Percentiles rank a stretch among this genome's conserved stretches.
Conservation (phyloP, 2,113 vertebrate genomes). For the Brachirus orientalis region DNA sequence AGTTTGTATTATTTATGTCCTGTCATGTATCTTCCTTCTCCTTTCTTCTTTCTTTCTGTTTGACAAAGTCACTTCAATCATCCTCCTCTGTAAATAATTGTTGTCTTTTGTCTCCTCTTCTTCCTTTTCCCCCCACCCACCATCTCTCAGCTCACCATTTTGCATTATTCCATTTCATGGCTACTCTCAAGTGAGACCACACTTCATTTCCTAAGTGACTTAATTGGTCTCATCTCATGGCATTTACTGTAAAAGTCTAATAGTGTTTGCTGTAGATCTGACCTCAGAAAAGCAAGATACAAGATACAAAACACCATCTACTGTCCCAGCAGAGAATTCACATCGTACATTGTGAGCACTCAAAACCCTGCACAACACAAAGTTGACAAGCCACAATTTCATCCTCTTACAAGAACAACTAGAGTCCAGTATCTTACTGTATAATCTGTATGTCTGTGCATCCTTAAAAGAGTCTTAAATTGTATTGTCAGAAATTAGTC, state of each 20-base stretch:
- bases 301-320: constrained; percentile 42
- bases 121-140: not conserved
- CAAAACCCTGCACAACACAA: constrained; percentile 21
- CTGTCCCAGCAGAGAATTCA: constrained; percentile 18
- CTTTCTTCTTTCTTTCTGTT: constrained; percentile 18
- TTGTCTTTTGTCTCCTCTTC: constrained; percentile 21
- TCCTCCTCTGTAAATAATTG: constrained; percentile 14
- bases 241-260: constrained; percentile 48
- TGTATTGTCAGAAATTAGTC: too few species aligned
- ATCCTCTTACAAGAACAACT: constrained; percentile 8
- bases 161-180: constrained; percentile 7
- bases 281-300: constrained; percentile 42
- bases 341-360: constrained; percentile 1
- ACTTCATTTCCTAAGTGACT: constrained; percentile 43
- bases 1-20: constrained; percentile 58
- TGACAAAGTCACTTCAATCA: constrained; percentile 1
- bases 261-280: constrained; percentile 18
- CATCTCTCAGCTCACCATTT: too few species aligned
- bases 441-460: too few species aligned
- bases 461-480: too few species aligned
- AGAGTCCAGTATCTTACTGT: too few species aligned
- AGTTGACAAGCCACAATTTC: constrained; percentile 38
- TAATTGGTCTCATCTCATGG: constrained; percentile 40
- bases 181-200: constrained; percentile 21
- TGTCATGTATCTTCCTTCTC: constrained; percentile 25